Conservation (phyloP, 2,797 vertebrate genomes). For the Danio aesculapii region DNA sequence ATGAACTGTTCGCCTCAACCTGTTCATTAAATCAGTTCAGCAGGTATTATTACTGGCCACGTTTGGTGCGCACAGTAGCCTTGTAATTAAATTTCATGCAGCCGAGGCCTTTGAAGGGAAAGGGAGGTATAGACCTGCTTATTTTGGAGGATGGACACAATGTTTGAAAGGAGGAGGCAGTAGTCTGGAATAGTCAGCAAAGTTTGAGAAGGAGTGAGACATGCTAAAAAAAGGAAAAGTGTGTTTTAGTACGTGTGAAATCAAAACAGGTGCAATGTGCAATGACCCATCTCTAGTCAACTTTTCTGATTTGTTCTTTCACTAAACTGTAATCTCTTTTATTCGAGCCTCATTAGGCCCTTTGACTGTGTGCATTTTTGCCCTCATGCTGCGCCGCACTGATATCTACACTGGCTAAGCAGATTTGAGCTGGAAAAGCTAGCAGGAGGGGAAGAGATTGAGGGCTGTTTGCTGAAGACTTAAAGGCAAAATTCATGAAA, state of each 20-base stretch:
- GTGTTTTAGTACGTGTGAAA: not conserved
- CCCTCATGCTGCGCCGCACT: slow-evolving; percentile 25
- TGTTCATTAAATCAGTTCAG: slow-evolving; percentile 72
- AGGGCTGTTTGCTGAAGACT: slow-evolving; percentile 21
- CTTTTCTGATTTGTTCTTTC: slow-evolving; percentile 46
- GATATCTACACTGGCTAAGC: slow-evolving; percentile 22
- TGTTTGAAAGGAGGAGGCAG: slow-evolving; percentile 12
- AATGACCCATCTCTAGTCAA: slow-evolving; percentile 42
- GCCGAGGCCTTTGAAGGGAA: slow-evolving; percentile 54
- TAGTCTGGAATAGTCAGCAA: not conserved
- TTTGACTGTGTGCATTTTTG: slow-evolving; percentile 39
- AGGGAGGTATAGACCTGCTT: slow-evolving; percentile 41
- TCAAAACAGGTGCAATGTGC: not conserved
- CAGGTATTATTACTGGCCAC: slow-evolving; percentile 62
- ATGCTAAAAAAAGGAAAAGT: not conserved
- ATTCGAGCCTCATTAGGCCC: slow-evolving; percentile 47
- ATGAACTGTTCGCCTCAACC: slow-evolving; percentile 62
- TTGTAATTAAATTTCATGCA: slow-evolving; percentile 60
- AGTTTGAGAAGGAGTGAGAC: not conserved
- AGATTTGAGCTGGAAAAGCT: slow-evolving; percentile 37
- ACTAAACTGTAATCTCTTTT: slow-evolving; percentile 32
- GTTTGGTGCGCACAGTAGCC: slow-evolving; percentile 33
- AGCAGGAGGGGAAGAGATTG: slow-evolving; percentile 27
- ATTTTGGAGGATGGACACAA: slow-evolving; percentile 43
- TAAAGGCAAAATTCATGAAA: not conserved